Percentiles rank a stretch among this genome's conserved stretches.
phyloP scores from a whole-genome alignment of 2,113 vertebrate genomes.

The Bujurquina vittata region DNA sequence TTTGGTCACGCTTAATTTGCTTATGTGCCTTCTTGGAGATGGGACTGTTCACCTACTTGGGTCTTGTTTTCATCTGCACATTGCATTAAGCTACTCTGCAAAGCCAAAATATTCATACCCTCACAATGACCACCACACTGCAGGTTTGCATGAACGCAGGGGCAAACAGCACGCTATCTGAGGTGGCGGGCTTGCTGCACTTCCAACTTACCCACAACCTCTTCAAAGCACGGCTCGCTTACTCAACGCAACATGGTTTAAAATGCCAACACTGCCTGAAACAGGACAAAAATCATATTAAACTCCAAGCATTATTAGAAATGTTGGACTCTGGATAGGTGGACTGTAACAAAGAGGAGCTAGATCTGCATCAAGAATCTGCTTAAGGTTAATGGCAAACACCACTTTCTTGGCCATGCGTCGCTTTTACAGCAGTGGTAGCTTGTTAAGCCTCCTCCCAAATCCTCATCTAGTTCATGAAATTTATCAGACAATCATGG shows the following conservation, averaged over 20 bases:
- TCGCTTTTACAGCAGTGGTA: neutral
- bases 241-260: slow-evolving; percentile 14
- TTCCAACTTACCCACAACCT: slow-evolving; percentile 24
- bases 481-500: slow-evolving; percentile 12
- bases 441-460: neutral
- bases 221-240: slow-evolving; percentile 7
- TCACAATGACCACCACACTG: slow-evolving; percentile 67
- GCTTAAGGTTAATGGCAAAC: slow-evolving; percentile 12
- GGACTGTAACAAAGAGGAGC: neutral
- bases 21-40: slow-evolving; percentile 80
- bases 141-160: slow-evolving; percentile 19
- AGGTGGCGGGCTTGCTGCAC: neutral
- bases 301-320: neutral
- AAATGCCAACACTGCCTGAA: neutral
- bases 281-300: neutral
- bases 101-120: slow-evolving; percentile 49
- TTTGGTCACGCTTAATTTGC: slow-evolving; percentile 84
- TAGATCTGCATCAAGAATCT: neutral
- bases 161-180: slow-evolving; percentile 12
- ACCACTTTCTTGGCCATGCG: neutral
- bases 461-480: slow-evolving; percentile 1
- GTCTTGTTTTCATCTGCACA: slow-evolving; percentile 73
- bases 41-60: slow-evolving; percentile 75
- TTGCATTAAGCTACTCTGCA: slow-evolving; percentile 56
- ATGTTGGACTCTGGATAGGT: neutral